Base-by-base conservation (phyloP, 2,113 vertebrate species). In the Paralichthys olivaceus region DNA sequence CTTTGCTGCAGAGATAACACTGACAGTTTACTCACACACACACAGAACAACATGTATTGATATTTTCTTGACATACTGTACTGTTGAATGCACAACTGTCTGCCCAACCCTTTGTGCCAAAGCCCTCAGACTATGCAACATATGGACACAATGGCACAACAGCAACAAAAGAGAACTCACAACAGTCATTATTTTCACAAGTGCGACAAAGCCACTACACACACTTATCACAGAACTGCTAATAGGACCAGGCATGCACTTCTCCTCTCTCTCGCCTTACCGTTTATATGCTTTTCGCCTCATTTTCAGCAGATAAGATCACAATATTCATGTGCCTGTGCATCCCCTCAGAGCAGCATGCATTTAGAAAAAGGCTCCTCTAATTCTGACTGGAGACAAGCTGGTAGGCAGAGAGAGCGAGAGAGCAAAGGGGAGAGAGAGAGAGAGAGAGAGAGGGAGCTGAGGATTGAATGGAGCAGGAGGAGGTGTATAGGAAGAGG, bases 251-350 rank as follows among this genome's bases (percentile, higher is more conserved):
- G 51, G 45, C 87, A 90, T 76, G 86, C 85, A 77, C 75, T 75
- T 55, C 63, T 69, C 62, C 22, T 65, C 65, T 73, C 77, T 75
- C 47, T 73, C 54, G 60, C 69, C 93, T 95, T 93, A 94, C 93
- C 92, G 90, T 93, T 89, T 91, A 83, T 81, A 49, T 66, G 91
- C 85, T 89, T 93, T 93, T 77, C 82, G 89, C 85, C 79, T 94
- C 93, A 94, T 95, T 87, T 90, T 93, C 84, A 83, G 87, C 71
- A 69, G 87, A 87, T 90, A 85, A 69, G 79, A 87, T 90, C 90
- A 90, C 85, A 81, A 75, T 64, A 84, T 85, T 89, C 91, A 90
- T 81, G 85, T 83, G 81, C 49, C 85, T 83, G 81, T 86, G 81
- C 85, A 64, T 89, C 78, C 84, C 88, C 78, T 92, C 81, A 60